Conservation (phyloP, 2,888 invertebrate genomes). For the Tipula lateralis region DNA sequence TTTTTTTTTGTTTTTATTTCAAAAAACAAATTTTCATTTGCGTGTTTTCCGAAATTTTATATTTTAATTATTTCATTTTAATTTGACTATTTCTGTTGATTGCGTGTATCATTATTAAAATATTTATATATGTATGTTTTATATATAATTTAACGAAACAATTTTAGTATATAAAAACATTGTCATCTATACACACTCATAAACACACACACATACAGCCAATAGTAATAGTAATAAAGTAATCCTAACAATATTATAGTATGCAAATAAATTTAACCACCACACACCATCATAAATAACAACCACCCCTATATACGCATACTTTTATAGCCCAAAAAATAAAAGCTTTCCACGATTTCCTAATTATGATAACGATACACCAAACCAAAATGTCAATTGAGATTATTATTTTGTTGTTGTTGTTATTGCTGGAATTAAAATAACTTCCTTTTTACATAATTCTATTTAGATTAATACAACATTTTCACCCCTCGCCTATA, state of each 20-base stretch:
- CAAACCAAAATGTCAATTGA: neutral
- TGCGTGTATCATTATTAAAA: neutral
- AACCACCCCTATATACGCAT: neutral
- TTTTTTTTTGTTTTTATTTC: neutral
- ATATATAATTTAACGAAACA: neutral
- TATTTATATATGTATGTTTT: neutral
- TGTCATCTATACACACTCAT: neutral
- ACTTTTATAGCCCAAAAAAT: no score
- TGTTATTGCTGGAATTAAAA: neutral
- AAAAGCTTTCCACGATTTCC: neutral
- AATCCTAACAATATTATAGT: neutral
- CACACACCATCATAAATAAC: neutral
- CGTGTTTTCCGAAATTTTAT: neutral
- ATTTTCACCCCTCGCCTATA: neutral
- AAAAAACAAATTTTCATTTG: neutral
- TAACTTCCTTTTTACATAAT: neutral
- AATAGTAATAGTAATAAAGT: neutral
- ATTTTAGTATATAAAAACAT: neutral
- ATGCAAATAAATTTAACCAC: neutral
- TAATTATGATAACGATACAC: neutral
- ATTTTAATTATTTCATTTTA: neutral
- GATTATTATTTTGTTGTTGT: neutral
- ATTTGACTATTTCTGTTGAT: neutral
- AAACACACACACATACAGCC: no score
- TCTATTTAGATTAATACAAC: neutral